These are phyloP conservation scores for Anguilla marmorata DNA, from an alignment of 2,797 vertebrate species.

Conservation along the genomic window DNA sequence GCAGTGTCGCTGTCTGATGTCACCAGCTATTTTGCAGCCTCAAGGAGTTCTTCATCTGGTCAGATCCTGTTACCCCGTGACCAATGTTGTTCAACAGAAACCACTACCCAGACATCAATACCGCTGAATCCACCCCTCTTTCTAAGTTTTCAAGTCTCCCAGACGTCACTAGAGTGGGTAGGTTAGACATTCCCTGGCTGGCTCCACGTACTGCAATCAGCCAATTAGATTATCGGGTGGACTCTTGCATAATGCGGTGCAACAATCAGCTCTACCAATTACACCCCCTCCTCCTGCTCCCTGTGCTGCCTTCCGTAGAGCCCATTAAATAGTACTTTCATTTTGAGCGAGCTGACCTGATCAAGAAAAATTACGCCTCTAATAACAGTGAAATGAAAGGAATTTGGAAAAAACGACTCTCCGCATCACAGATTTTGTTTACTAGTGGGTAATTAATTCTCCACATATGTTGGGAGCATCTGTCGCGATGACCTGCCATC, in stretches of 20 bases:
- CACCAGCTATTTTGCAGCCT: not conserved
- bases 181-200: constrained; percentile 50
- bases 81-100: not conserved
- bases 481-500: constrained; percentile 96
- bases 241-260: constrained; percentile 69
- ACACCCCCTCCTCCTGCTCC: constrained; percentile 60
- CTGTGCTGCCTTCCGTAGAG: constrained; percentile 56
- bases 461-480: constrained; percentile 99
- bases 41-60: not conserved
- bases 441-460: constrained; percentile 99
- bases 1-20: not conserved
- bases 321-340: constrained; percentile 74
- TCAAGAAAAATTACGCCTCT: constrained; percentile 96
- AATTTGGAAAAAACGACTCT: constrained; percentile 96
- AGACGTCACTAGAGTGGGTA: constrained; percentile 40
- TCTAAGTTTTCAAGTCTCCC: constrained; percentile 65
- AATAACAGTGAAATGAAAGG: constrained; percentile 86
- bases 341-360: constrained; percentile 76
- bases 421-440: constrained; percentile 97
- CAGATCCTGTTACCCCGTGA: not conserved
- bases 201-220: constrained; percentile 79
- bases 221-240: constrained; percentile 83
- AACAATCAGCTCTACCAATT: constrained; percentile 71
- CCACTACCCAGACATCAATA: not conserved
- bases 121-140: constrained; percentile 47